A percentile compares a stretch with the other conserved stretches of the same genome.
These are phyloP conservation scores for Fragum whitleyi DNA, from an alignment of 2,888 invertebrate genomes.

Conservation along the genomic window DNA sequence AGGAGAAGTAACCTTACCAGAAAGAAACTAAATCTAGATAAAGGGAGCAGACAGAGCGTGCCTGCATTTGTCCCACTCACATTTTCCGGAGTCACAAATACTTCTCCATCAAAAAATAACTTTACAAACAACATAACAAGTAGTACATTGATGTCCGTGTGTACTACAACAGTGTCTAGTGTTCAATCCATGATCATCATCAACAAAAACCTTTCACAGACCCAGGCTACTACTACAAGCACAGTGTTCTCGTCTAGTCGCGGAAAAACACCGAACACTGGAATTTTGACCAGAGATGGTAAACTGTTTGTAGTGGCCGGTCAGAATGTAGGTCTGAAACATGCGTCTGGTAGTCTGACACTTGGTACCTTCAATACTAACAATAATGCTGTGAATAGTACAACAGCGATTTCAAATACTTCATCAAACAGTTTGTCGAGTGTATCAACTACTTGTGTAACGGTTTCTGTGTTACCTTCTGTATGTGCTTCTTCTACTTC, in stretches of 20 bases:
- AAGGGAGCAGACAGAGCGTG: neutral
- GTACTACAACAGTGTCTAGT: neutral
- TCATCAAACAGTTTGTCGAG: too few species aligned
- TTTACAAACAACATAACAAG: neutral
- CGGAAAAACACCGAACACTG: neutral
- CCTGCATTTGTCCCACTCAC: conserved; percentile 39
- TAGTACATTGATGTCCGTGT: neutral
- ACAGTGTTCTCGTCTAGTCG: neutral
- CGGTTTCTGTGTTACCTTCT: neutral
- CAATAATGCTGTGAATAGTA: neutral
- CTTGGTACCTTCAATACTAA: neutral
- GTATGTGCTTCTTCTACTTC: neutral
- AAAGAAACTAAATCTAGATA: conserved; percentile 37
- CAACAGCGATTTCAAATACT: too few species aligned
- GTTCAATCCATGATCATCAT: neutral
- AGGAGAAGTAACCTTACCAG: conserved; percentile 12
- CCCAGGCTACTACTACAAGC: neutral
- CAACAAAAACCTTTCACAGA: neutral
- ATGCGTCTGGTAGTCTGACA: neutral
- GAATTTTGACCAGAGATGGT: neutral
- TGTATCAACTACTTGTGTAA: too few species aligned
- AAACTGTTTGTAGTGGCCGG: neutral
- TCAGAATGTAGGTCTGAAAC: neutral
- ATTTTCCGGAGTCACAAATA: conserved; percentile 21
- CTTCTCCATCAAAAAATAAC: neutral